Percentiles rank a stretch among this genome's conserved stretches.
phyloP scores from a whole-genome alignment of 1,140 invertebrate genomes.

The Oncopeltus fasciatus region DNA sequence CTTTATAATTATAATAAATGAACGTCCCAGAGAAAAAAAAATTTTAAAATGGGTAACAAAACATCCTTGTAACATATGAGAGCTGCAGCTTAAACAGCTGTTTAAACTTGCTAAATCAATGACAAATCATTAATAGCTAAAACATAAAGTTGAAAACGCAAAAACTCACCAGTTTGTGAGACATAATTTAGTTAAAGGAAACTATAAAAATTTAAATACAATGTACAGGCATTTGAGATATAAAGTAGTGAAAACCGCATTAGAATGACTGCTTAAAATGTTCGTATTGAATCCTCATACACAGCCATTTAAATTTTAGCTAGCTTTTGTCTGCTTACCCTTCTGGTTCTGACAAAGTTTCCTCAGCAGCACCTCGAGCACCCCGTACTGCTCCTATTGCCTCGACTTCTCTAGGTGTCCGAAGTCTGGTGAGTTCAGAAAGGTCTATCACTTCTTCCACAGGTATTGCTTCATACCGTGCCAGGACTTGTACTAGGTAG shows the following conservation, averaged over 20 bases:
- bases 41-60: too few species aligned
- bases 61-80: too few species aligned
- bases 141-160: too few species aligned
- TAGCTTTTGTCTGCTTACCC: background rate
- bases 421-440: background rate
- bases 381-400: background rate
- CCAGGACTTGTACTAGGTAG: conserved; percentile 7
- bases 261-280: background rate
- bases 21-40: too few species aligned
- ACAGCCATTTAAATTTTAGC: background rate
- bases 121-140: too few species aligned
- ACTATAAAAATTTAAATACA: too few species aligned
- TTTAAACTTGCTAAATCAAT: too few species aligned
- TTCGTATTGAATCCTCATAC: background rate
- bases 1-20: too few species aligned
- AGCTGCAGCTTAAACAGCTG: too few species aligned
- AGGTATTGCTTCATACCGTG: conserved; percentile 25
- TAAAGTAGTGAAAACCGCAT: background rate
- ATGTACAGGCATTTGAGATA: conserved; percentile 17
- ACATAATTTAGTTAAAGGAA: too few species aligned
- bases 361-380: background rate
- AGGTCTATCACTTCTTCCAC: background rate
- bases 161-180: too few species aligned
- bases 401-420: background rate
- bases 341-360: background rate